Conservation (phyloP, 2,888 invertebrate genomes). For the Flexamia atlantica region DNA sequence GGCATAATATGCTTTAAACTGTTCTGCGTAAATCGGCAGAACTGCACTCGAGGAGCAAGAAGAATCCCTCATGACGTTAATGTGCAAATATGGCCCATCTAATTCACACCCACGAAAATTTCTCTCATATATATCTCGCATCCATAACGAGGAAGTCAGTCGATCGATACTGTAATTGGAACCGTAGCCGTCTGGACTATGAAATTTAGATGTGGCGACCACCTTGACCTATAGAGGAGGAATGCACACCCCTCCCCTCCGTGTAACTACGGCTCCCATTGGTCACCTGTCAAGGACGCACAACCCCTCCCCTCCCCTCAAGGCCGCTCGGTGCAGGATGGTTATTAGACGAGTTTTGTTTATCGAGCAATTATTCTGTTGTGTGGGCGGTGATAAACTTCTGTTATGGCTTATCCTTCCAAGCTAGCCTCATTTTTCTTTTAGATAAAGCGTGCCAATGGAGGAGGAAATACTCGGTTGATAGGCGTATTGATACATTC, state of each 20-base stretch:
- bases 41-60: no score
- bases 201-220: constrained; percentile 44
- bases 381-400: constrained; percentile 18
- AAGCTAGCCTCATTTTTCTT: not conserved
- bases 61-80: no score
- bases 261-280: not conserved
- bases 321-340: constrained; percentile 1
- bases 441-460: not conserved
- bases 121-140: no score
- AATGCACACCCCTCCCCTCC: constrained; percentile 31
- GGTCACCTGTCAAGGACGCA: constrained; percentile 44
- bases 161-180: constrained; percentile 15
- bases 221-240: constrained; percentile 53
- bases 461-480: no score
- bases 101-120: no score
- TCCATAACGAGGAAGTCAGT: not conserved
- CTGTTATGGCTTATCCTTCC: constrained; percentile 1
- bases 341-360: constrained; percentile 24
- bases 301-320: constrained; percentile 28
- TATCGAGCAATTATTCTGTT: constrained; percentile 28
- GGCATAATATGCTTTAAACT: no score
- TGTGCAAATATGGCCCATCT: no score
- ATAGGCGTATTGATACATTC: no score
- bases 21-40: no score
- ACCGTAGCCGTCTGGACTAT: constrained; percentile 30